Base-by-base conservation (phyloP, 2,113 vertebrate species). In the Eupsittula cactorum region DNA sequence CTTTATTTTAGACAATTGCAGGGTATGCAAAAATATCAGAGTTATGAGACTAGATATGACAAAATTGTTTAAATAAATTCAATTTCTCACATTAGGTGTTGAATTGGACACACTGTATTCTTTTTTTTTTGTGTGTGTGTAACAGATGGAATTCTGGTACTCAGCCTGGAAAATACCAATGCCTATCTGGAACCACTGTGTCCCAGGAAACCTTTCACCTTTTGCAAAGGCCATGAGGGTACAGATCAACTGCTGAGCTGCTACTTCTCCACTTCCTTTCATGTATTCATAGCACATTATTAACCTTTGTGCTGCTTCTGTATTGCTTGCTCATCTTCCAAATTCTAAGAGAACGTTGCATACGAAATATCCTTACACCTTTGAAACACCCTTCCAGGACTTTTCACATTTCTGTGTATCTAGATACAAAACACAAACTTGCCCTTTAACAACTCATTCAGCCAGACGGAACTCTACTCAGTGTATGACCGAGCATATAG, bases 381-480 rank as follows among this genome's bases (percentile, higher is more conserved):
- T 37, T 91, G 39, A 59, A 87, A 79, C 9, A 86, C 8, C 37
- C 31, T 82, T 92, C 41, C 63, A 81, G 37, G 7, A 4, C 8
- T 73, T 82, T 92, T 94, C 11, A 13, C 25, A 52, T 8, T 90
- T 92, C 47, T 85, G 42, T 79, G 10, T 74, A 23, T 88, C 63
- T 50, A 90, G 39, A 59, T 65, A 42, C 74, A 88, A 89, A 94
- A 94, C 42, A 92, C 69, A 84, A 83, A 82, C 49, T 41, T 62
- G 35, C 44, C 71, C 79, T 97, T 95, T 89, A 93, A 80, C 37
- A 94, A 29, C 20, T 88, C 37, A 29, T 78, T 89, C 88, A 94
- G 35, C 21, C 80, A 91, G 42, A 23, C 88, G 53, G 64, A 93
- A 68, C 90, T 75, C 29, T 90, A 35, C 59, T 79, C 55, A 59